phyloP scores from a whole-genome alignment of 92 coral and sea anemone genomes.

The Micromussa lordhowensis region DNA sequence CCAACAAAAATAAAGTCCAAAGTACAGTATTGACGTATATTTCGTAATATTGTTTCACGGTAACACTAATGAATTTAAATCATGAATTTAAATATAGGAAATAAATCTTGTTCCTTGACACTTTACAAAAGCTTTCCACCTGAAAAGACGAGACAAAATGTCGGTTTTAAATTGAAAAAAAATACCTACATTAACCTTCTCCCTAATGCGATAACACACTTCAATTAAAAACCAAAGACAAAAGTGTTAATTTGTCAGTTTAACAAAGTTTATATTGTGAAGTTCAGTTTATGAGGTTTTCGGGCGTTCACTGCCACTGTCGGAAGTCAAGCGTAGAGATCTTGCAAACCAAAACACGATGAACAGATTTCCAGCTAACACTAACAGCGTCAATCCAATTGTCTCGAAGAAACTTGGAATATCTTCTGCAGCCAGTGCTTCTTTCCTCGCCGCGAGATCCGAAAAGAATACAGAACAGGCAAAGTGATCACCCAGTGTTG shows the following conservation, averaged over 20 bases:
- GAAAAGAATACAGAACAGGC: slow-evolving; percentile 62
- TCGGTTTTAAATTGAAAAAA: background rate
- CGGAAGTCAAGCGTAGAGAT: slow-evolving; percentile 38
- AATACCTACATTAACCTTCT: background rate
- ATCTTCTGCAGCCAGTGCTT: slow-evolving; percentile 27
- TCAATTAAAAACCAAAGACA: background rate
- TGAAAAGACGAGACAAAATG: background rate
- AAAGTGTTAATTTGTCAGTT: background rate
- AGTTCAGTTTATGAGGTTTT: background rate
- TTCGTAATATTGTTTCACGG: background rate
- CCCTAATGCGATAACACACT: background rate
- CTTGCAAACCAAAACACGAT: slow-evolving; percentile 68
- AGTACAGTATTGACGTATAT: too few relatives aligned
- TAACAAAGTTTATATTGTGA: background rate
- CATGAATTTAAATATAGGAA: background rate
- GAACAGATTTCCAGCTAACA: slow-evolving; percentile 64
- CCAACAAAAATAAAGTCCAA: background rate
- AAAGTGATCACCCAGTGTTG: slow-evolving; percentile 80
- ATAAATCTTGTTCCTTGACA: background rate
- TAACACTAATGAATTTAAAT: background rate
- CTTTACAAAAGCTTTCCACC: background rate
- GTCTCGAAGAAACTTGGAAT: slow-evolving; percentile 72
- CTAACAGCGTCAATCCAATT: slow-evolving; percentile 64
- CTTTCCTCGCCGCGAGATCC: slow-evolving; percentile 69
- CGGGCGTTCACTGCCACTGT: background rate